Evolutionary conservation across 2,888 invertebrate genomes (phyloP).

Genomic region (Epinotia bilunana): DNA sequence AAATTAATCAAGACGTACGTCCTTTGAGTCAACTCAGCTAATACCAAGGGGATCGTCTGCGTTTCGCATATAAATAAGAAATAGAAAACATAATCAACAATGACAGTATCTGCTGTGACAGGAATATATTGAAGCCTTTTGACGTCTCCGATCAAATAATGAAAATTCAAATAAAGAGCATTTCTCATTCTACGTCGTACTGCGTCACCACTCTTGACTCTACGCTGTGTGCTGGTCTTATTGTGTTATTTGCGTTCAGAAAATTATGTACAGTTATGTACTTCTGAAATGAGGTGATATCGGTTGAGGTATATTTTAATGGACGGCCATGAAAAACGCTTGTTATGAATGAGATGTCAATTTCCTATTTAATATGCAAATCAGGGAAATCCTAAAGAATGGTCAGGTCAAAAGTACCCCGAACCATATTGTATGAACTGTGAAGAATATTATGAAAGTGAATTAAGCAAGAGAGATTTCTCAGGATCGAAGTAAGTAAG

Average conservation of each 20-base stretch:
- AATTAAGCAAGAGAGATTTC: background rate
- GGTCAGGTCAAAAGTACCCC: no score
- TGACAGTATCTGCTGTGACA: background rate
- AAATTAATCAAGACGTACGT: slow-evolving; percentile 17
- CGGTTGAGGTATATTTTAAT: no score
- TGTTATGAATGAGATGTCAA: no score
- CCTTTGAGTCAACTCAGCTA: slow-evolving; percentile 5
- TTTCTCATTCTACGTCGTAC: background rate
- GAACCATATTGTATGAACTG: no score
- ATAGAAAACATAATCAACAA: background rate
- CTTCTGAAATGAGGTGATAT: no score
- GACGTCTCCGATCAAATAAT: background rate
- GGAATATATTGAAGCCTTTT: background rate
- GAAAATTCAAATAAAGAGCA: background rate
- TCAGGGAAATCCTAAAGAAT: no score
- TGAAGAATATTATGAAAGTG: background rate
- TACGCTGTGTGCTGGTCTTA: no score
- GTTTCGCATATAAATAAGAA: background rate
- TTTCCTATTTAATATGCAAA: no score
- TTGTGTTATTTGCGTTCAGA: no score
- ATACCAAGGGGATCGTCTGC: background rate
- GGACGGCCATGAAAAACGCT: no score
- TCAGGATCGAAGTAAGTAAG: background rate
- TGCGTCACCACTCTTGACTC: no score
- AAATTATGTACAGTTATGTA: no score